Conservation (phyloP, 2,113 vertebrate species). For the Anhinga rufa region DNA sequence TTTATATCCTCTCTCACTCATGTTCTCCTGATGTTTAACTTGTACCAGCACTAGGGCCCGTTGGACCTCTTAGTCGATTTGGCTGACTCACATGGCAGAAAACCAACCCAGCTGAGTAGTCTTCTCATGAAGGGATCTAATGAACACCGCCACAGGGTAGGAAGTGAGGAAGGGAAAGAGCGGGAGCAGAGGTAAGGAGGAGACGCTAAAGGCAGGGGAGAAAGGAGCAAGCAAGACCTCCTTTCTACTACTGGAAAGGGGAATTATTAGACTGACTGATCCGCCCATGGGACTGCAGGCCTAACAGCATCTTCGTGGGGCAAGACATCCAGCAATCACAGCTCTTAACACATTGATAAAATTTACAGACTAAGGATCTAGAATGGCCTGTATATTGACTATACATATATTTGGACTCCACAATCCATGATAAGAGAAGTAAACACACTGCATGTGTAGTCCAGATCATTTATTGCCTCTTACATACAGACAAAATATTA, state of each 20-base stretch:
- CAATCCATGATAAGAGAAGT: background rate
- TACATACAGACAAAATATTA: background rate
- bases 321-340: background rate
- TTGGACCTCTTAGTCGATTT: background rate
- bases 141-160: background rate
- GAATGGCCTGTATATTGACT: background rate
- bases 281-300: background rate
- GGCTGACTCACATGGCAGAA: background rate
- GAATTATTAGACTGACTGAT: background rate
- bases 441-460: background rate
- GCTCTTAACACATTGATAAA: background rate
- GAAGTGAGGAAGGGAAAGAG: background rate
- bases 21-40: background rate
- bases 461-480: background rate
- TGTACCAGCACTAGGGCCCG: background rate
- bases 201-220: background rate
- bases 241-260: background rate
- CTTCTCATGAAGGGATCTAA: background rate
- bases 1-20: background rate
- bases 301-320: background rate
- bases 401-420: background rate
- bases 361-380: background rate
- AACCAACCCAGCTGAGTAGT: background rate
- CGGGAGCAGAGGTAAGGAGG: background rate
- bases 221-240: background rate